These are phyloP conservation scores for Melinopterus prodromus DNA, from an alignment of 2,888 invertebrate genomes.

Conservation along the genomic window DNA sequence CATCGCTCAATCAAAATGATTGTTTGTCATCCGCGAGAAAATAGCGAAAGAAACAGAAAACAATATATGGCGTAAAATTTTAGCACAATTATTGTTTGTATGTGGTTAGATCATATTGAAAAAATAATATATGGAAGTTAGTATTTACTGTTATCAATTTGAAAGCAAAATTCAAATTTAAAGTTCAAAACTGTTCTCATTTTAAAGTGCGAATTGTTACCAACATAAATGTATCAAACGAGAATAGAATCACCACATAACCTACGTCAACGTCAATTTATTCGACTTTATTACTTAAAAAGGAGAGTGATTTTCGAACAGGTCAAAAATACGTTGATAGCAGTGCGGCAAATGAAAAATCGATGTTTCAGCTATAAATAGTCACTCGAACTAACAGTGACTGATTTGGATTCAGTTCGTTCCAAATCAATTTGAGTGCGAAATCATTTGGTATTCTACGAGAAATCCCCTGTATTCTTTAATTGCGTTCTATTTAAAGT, in stretches of 20 bases:
- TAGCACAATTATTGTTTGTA: no score
- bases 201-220: no score
- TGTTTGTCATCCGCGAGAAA: no score
- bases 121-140: no score
- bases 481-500: not conserved
- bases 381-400: not conserved
- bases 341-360: not conserved
- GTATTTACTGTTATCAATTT: no score
- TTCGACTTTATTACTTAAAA: not conserved
- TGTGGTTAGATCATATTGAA: no score
- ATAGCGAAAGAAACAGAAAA: no score
- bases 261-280: not conserved
- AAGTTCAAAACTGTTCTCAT: no score
- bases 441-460: not conserved
- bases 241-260: not conserved
- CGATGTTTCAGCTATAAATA: not conserved
- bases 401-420: not conserved
- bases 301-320: not conserved
- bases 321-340: not conserved
- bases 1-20: no score
- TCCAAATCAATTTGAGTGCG: not conserved
- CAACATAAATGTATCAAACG: no score
- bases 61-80: no score
- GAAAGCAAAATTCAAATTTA: no score
- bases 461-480: not conserved